Conservation (phyloP, 2,888 invertebrate species). For the Trissoscelio sp. region DNA sequence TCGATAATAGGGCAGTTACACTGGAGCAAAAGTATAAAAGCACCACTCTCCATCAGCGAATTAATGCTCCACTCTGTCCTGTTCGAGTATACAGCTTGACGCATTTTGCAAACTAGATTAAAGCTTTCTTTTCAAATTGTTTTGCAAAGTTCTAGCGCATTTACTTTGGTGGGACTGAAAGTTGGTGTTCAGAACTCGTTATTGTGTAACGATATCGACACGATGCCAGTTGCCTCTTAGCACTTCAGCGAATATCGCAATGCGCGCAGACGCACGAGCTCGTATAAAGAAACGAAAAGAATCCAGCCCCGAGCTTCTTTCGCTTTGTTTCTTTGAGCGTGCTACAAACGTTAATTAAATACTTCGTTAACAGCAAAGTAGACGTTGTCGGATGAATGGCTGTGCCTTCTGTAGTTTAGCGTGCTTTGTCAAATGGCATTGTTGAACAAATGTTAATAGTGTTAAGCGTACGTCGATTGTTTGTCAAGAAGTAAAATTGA, state of each 20-base stretch:
- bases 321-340: slow-evolving; percentile 57
- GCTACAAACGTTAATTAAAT: slow-evolving; percentile 62
- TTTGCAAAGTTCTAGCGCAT: background rate
- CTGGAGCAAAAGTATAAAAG: slow-evolving; percentile 14
- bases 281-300: slow-evolving; percentile 25
- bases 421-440: slow-evolving; percentile 47
- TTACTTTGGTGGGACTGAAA: background rate
- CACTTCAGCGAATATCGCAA: slow-evolving; percentile 29
- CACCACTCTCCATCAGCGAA: slow-evolving; percentile 3
- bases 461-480: slow-evolving; percentile 28
- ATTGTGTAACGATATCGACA: slow-evolving; percentile 46
- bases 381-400: slow-evolving; percentile 33
- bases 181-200: background rate
- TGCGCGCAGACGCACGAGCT: slow-evolving; percentile 20
- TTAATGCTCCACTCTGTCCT: too few relatives aligned
- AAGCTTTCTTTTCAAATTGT: background rate
- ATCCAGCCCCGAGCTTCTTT: slow-evolving; percentile 38
- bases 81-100: background rate
- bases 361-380: slow-evolving; percentile 56
- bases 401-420: slow-evolving; percentile 37
- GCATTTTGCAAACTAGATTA: slow-evolving; percentile 1
- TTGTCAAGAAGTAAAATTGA: background rate
- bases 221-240: slow-evolving; percentile 21
- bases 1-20: slow-evolving; percentile 26
- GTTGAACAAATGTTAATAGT: slow-evolving; percentile 41